Conservation (phyloP, 2,113 vertebrate genomes). For the Lota lota region DNA sequence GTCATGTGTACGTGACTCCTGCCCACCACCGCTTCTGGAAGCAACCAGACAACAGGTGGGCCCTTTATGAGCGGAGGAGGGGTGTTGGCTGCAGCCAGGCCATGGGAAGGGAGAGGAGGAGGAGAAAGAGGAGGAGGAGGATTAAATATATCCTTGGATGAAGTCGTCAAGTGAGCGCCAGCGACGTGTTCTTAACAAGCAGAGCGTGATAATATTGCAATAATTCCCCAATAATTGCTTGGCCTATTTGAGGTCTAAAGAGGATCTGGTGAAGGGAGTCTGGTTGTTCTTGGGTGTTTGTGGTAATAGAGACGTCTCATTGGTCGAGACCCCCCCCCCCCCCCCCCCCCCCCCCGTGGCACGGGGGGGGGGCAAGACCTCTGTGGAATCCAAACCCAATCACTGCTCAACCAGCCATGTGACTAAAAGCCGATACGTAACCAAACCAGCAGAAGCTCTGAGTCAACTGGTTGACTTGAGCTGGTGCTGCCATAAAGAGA, state of each 20-base stretch:
- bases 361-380: constrained; percentile 13
- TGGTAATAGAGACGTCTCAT: constrained; percentile 63
- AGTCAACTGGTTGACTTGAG: too few relatives aligned
- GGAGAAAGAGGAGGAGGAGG: constrained; percentile 1
- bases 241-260: too few relatives aligned
- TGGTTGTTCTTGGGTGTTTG: constrained; percentile 21
- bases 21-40: constrained; percentile 51
- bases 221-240: too few relatives aligned
- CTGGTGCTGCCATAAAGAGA: too few relatives aligned
- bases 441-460: neutral
- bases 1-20: constrained; percentile 58
- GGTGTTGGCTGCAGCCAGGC: constrained; percentile 31
- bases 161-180: too few relatives aligned
- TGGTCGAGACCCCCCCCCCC: constrained; percentile 16
- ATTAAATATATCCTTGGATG: constrained; percentile 1
- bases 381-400: constrained; percentile 8
- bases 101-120: constrained; percentile 18
- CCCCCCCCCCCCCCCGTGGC: constrained; percentile 32
- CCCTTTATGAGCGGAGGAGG: constrained; percentile 38
- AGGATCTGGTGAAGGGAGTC: too few relatives aligned
- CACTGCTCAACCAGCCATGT: neutral
- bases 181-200: neutral
- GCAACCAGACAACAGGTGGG: constrained; percentile 62
- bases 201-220: neutral
- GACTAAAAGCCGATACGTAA: neutral